A percentile compares a stretch with the other conserved stretches of the same genome.
Conservation (phyloP, 2,888 invertebrate species). For the Ophion ventricosus region DNA sequence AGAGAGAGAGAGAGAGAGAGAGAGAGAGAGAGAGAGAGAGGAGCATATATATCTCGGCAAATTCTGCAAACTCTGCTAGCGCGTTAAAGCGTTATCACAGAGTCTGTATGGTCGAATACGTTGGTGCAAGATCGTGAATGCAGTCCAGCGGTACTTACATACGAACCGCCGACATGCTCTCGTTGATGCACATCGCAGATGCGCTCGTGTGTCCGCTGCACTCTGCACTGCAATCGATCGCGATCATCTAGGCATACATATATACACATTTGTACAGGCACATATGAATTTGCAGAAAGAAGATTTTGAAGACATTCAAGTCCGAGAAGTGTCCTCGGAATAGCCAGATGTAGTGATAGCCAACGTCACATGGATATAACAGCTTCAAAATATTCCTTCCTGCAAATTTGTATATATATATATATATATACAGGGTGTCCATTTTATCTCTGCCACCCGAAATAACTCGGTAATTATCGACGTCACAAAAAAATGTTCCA, state of each 20-base stretch:
- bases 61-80: constrained; percentile 60
- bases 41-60: constrained; percentile 35
- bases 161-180: constrained; percentile 37
- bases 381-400: background rate
- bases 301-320: background rate
- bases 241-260: constrained; percentile 42
- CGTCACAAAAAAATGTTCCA: no score
- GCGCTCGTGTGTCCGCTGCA: constrained; percentile 62
- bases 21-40: constrained; percentile 37
- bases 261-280: background rate
- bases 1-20: constrained; percentile 28
- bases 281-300: background rate
- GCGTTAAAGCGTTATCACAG: constrained; percentile 65
- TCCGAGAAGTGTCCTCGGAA: background rate
- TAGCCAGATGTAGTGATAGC: background rate
- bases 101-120: constrained; percentile 57
- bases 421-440: no score
- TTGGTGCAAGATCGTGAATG: constrained; percentile 49
- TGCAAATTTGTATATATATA: no score
- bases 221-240: constrained; percentile 65
- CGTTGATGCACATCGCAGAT: constrained; percentile 72
- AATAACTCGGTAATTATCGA: no score
- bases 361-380: background rate
- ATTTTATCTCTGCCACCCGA: no score
- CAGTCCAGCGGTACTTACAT: constrained; percentile 42